phyloP scores from a whole-genome alignment of 2,888 invertebrate species.

The Cylloceria caligata region DNA sequence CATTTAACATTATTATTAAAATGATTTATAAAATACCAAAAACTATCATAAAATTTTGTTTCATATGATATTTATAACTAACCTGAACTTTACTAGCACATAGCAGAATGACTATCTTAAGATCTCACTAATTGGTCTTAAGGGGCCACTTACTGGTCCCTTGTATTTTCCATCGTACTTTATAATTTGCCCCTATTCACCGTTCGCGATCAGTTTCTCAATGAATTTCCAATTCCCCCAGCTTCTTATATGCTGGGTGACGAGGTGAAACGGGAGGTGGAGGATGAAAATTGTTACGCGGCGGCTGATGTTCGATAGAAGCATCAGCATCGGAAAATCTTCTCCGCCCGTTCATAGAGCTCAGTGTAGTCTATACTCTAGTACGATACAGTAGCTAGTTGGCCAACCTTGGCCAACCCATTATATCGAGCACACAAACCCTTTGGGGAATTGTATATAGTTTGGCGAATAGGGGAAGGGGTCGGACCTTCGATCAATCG shows the following conservation, averaged over 20 bases:
- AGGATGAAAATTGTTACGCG: not conserved
- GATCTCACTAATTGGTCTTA: conserved; percentile 10
- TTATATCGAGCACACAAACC: conserved; percentile 81
- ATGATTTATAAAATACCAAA: too few species aligned
- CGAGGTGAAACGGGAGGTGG: not conserved
- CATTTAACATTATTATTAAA: too few species aligned
- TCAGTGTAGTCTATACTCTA: conserved; percentile 61
- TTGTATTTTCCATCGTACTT: not conserved
- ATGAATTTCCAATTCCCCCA: conserved; percentile 7
- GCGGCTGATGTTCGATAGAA: not conserved
- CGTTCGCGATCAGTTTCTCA: conserved; percentile 17
- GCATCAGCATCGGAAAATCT: conserved; percentile 27
- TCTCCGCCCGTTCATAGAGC: conserved; percentile 1
- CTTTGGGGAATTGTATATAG: conserved; percentile 83
- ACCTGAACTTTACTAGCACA: too few species aligned
- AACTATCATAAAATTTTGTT: too few species aligned
- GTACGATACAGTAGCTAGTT: conserved; percentile 78
- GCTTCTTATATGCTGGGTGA: not conserved
- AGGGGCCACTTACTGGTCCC: not conserved
- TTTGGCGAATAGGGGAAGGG: conserved; percentile 61
- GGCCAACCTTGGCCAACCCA: conserved; percentile 77
- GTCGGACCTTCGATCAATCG: conserved; percentile 81
- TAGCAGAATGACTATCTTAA: too few species aligned
- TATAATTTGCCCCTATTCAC: not conserved
- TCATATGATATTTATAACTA: too few species aligned